Evolutionary conservation across 2,113 vertebrate species (phyloP), one percentile per base, ranked within the genome.

Genomic region (Sterrhoptilus dennistouni): DNA sequence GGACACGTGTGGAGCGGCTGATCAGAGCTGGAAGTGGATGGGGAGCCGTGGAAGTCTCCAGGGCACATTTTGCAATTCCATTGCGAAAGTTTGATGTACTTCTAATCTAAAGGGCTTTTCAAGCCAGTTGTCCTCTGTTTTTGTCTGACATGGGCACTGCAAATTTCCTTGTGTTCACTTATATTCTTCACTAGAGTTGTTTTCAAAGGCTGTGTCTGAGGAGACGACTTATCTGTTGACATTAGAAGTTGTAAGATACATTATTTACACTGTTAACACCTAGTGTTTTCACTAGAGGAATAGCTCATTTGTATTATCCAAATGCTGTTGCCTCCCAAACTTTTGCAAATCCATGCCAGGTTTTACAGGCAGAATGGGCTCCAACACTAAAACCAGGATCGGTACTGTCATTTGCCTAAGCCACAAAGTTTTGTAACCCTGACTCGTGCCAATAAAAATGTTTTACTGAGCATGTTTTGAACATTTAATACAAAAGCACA

Each of bases 371-470:
- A 54, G 84, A 90, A 72, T 50, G 50, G 66, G 12, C 42, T 88
- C 56, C 74, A 78, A 70, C 47, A 18, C 60, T 94, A 45, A 71
- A 94, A 71, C 56, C 14, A 3, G 76, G 88, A 78, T 90, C 22
- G 3, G 50, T 83, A 47, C 87, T 90, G 92, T 96, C 95, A 59
- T 95, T 83, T 83, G 90, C 82, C 44, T 93, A 75, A 96, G 92
- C 93, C 85, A 72, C 90, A 91, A 83, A 78, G 64, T 92, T 96
- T 93, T 95, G 75, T 78, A 96, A 96, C 47, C 27, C 72, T 84
- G 57, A 89, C 57, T 86, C 0, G 2, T 90, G 94, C 95, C 95
- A 93, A 90, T 95, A 96, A 96, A 95, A 96, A 94, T 60, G 79
- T 88, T 94, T 92, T 44, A 15, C 84, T 80, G 64, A 83, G 56